A percentile compares a stretch with the other conserved stretches of the same genome.
phyloP scores from a whole-genome alignment of 1,140 invertebrate genomes.

The roundworm (Caenorhabditis elegans) region DNA sequence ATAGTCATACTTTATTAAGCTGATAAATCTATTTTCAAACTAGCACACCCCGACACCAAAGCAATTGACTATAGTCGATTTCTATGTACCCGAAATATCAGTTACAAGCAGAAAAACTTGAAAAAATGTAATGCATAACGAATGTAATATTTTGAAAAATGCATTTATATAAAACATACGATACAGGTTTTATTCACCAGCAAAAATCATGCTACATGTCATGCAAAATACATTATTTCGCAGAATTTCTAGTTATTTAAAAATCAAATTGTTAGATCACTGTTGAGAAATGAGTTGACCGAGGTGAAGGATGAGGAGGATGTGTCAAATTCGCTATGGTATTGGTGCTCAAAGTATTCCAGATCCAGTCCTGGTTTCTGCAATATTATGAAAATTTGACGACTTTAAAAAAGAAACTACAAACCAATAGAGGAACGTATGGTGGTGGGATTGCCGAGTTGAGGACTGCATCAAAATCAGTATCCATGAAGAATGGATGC shows the following conservation, averaged over 20 bases:
- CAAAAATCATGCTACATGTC: too few species aligned
- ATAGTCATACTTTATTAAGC: too few species aligned
- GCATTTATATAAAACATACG: too few species aligned
- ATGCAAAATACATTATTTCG: too few species aligned
- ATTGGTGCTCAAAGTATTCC: neutral
- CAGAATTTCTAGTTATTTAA: neutral
- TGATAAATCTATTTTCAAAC: too few species aligned
- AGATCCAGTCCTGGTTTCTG: neutral
- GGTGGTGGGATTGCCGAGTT: neutral
- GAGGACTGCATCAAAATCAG: neutral
- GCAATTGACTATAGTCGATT: too few species aligned
- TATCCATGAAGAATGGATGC: slow-evolving; percentile 23
- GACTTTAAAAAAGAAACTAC: neutral
- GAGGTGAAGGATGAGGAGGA: neutral
- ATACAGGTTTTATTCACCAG: too few species aligned
- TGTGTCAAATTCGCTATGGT: neutral
- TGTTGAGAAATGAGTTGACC: neutral
- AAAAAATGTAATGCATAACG: too few species aligned
- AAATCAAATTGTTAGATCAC: neutral
- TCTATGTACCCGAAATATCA: too few species aligned
- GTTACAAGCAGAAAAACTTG: too few species aligned
- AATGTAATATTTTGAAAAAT: too few species aligned
- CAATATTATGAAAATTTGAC: neutral
- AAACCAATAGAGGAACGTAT: neutral
- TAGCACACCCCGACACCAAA: too few species aligned